These are phyloP conservation scores for Aromia moschata DNA, from an alignment of 2,888 invertebrate species.

Conservation along the genomic window DNA sequence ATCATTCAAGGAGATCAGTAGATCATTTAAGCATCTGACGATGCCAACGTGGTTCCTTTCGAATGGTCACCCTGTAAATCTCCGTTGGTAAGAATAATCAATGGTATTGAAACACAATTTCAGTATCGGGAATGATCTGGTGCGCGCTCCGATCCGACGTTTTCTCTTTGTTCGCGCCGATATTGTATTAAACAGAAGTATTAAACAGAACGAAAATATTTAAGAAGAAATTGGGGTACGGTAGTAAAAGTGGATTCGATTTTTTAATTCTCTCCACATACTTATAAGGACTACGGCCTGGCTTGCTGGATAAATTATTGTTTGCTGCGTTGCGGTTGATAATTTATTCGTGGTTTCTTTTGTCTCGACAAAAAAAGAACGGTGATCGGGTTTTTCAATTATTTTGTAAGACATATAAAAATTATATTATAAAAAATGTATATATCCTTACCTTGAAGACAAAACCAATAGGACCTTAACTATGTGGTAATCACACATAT, in stretches of 20 bases:
- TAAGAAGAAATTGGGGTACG: conserved; percentile 23
- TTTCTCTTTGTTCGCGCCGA: conserved; percentile 20
- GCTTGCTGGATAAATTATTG: not conserved
- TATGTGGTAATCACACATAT: too few relatives aligned
- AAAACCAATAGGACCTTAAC: too few relatives aligned
- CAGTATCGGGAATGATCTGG: conserved; percentile 22
- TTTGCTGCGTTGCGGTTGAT: not conserved
- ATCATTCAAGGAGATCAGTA: too few relatives aligned
- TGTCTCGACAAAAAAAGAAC: too few relatives aligned
- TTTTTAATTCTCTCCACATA: not conserved
- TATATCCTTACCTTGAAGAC: too few relatives aligned
- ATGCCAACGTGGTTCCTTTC: too few relatives aligned
- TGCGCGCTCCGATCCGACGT: conserved; percentile 12
- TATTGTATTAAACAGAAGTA: conserved; percentile 1
- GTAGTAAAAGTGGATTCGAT: conserved; percentile 3
- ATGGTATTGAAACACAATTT: conserved; percentile 23
- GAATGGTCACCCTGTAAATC: too few relatives aligned
- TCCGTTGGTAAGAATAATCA: too few relatives aligned
- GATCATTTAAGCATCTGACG: too few relatives aligned
- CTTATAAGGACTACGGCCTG: not conserved
- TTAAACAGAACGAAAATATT: conserved; percentile 19
- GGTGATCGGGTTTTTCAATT: too few relatives aligned
- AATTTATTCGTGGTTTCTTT: not conserved
- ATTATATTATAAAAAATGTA: too few relatives aligned
- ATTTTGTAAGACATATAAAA: too few relatives aligned